phyloP scores from a whole-genome alignment of 2,113 vertebrate genomes.

The Eublepharis macularius region DNA sequence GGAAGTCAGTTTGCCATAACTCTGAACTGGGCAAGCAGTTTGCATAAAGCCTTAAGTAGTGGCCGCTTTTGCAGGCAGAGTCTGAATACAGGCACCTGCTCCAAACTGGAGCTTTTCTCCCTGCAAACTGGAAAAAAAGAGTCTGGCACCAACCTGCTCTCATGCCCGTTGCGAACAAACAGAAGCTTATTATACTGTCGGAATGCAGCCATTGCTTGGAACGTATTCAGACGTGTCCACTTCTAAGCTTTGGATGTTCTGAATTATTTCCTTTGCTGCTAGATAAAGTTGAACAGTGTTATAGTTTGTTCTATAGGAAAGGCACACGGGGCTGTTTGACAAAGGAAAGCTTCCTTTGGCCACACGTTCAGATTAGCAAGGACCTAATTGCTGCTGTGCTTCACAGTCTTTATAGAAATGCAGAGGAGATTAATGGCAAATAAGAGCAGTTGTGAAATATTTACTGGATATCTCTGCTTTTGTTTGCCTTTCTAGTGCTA shows the following conservation, averaged over 20 bases:
- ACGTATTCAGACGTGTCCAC: neutral
- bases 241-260: neutral
- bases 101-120: no score
- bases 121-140: no score
- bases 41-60: no score
- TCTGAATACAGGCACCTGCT: no score
- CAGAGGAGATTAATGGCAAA: conserved; percentile 59
- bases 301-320: neutral
- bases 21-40: no score
- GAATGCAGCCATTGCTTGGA: neutral
- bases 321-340: neutral
- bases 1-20: no score
- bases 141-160: no score
- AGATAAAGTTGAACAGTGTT: neutral
- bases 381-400: conserved; percentile 30
- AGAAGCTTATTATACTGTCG: no score
- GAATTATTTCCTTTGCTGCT: neutral
- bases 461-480: conserved; percentile 66
- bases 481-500: conserved; percentile 72
- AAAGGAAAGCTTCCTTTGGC: neutral
- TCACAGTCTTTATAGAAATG: conserved; percentile 27
- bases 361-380: conserved; percentile 37
- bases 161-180: no score
- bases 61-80: no score
- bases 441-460: conserved; percentile 62